Evolutionary conservation across 1,140 invertebrate genomes (phyloP).

Genomic region (Leptinotarsa lineolata): DNA sequence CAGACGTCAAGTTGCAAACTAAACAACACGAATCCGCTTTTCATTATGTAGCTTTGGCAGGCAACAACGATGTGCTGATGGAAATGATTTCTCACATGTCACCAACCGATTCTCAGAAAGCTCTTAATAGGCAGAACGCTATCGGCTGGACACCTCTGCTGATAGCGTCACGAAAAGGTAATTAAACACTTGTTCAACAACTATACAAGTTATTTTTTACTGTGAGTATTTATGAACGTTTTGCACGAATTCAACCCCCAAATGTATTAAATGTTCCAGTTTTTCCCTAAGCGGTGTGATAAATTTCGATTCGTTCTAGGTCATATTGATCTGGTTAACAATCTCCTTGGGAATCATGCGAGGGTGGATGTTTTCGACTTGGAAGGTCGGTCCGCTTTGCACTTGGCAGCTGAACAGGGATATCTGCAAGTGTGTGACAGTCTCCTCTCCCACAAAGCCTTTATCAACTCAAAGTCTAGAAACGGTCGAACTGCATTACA

Average conservation of each 20-base stretch:
- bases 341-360: constrained; percentile 86
- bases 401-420: constrained; percentile 93
- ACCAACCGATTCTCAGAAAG: constrained; percentile 84
- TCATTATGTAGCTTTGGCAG: constrained; percentile 91
- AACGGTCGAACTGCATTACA: constrained; percentile 84
- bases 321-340: constrained; percentile 84
- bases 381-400: constrained; percentile 92
- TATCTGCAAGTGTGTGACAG: constrained; percentile 92
- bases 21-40: constrained; percentile 92
- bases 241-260: not conserved
- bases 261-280: not conserved
- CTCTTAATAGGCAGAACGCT: constrained; percentile 89
- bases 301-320: constrained; percentile 56
- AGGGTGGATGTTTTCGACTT: constrained; percentile 98
- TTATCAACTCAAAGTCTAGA: constrained; percentile 93
- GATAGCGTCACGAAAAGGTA: constrained; percentile 77
- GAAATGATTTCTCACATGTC: constrained; percentile 93
- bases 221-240: no score
- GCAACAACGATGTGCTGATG: constrained; percentile 92
- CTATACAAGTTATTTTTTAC: no score
- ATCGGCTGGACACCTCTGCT: constrained; percentile 95
- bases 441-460: constrained; percentile 94
- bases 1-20: constrained; percentile 83
- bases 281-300: constrained; percentile 27
- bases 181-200: not conserved